Conservation (phyloP, 2,113 vertebrate species). For the Edolisoma coerulescens region DNA sequence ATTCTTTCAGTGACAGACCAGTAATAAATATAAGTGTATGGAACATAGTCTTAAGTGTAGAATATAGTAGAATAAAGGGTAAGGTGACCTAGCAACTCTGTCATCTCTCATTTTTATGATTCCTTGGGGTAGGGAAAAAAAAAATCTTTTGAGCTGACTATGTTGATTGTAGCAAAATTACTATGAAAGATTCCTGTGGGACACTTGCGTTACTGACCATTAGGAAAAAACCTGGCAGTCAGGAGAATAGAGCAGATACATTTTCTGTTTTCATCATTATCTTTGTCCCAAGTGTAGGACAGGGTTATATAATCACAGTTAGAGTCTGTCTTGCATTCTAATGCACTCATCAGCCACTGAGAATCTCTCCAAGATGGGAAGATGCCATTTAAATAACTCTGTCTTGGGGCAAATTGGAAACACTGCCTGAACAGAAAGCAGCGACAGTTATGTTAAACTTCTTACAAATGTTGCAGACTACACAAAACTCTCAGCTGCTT, state of each 20-base stretch:
- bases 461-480: background rate
- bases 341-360: background rate
- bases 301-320: background rate
- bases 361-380: background rate
- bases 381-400: background rate
- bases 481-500: background rate
- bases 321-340: background rate
- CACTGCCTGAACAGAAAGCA: background rate
- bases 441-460: background rate
- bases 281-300: conserved; percentile 1
- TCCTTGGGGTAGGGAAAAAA: background rate
- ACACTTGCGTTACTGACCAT: conserved; percentile 45
- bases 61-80: background rate
- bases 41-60: background rate
- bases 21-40: background rate
- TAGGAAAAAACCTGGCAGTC: background rate
- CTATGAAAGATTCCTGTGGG: background rate
- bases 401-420: background rate
- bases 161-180: background rate
- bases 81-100: conserved; percentile 12
- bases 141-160: background rate
- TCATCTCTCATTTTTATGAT: conserved; percentile 17
- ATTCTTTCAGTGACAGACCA: background rate
- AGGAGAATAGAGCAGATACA: background rate
- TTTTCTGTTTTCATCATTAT: conserved; percentile 16